Base-by-base conservation (phyloP, 1,140 invertebrate species). In the Bicyclus anynana region DNA sequence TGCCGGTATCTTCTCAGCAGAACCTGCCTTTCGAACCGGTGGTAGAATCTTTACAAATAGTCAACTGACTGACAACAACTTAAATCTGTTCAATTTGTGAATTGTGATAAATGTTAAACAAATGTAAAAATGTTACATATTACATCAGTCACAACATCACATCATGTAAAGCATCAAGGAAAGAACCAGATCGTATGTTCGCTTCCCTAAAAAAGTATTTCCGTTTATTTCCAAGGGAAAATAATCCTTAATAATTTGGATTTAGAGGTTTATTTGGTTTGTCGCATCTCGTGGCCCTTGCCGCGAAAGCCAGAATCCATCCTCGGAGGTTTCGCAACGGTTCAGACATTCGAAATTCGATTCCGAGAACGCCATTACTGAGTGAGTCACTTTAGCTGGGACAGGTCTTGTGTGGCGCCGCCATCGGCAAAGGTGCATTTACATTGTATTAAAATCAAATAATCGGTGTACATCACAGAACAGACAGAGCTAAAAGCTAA, bases 291-390 rank as follows among this genome's bases (percentile, higher is more conserved):
- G 37, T 17, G 16, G 38, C 42, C 53, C 42, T 54, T 56, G 44
- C 33, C 46, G 33, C 21, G 44, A 59, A 59, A 59, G 57, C 35
- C 38, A 51, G 16, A 53, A 61, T 55, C 51, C 62, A 56, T 61
- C 58, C 49, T 59, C 51, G 50, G 59, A 68, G 53, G 69, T 80
- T 81, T 83, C 72, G 68, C 74, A 84, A 80, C 72, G 65, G 67
- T 60, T 68, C 61, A 60, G 58, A 59, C 64, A 63, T 72, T 77
- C 77, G 72, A 72, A 80, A 73, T 77, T 68, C 62, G 66, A 72
- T 85, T 82, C 82, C 59, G 54, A 67, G 82, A 85, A 85, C 61
- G 37, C 67, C 74, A 84, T 77, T 80, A 74, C 65, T 23, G 62
- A 14, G 65, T 85, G 82, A 81, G 51, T 81, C 80, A 82, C 17